Base-by-base conservation (phyloP, 2,113 vertebrate genomes). In the Parotia lawesii region DNA sequence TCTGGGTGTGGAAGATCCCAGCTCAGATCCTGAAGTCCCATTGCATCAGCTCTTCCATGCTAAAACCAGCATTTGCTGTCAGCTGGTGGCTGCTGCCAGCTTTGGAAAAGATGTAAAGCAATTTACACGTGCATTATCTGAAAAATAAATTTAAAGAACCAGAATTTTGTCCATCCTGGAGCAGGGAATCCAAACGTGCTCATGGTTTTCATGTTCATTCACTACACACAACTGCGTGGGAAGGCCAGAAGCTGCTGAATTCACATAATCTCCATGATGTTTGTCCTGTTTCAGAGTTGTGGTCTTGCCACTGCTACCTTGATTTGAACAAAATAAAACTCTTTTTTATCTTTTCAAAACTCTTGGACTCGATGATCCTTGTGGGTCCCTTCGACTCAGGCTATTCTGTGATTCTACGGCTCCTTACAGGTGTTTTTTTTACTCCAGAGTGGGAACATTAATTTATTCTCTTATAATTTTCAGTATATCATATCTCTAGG, bases 161-260 rank as follows among this genome's bases (percentile, higher is more conserved):
- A 69, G 27, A 56, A 21, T 58, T 84, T 8, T 62, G 28, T 6
- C 6, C 21, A 23, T 24, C 44, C 19, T 54, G 29, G 29, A 54
- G 72, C 67, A 58, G 47, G 45, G 38, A 57, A 44, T 35, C 9
- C 18, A 23, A 54, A 65, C 4, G 2, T 4, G 37, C 37, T 54
- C 22, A 0, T 1, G 24, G 62, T 15, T 79, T 65, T 19, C 54
- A 6, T 0, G 4, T 9, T 82, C 29, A 1, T 25, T 48, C 58
- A 15, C n/a, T 44, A 3, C 90, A 62, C 47, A 58, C 35, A 42
- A 44, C 0, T 1, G 17, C 0, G 0, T 8, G 10, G 61, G 6
- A 94, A 37, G 40, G 69, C 18, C 64, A 56, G 56, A 58, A 67
- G 31, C 35, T 42, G 44, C n/a, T 72, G 15, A 24, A 35, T 38